phyloP scores from a whole-genome alignment of 2,888 invertebrate species.

The Himalopsyche kuldschensis region DNA sequence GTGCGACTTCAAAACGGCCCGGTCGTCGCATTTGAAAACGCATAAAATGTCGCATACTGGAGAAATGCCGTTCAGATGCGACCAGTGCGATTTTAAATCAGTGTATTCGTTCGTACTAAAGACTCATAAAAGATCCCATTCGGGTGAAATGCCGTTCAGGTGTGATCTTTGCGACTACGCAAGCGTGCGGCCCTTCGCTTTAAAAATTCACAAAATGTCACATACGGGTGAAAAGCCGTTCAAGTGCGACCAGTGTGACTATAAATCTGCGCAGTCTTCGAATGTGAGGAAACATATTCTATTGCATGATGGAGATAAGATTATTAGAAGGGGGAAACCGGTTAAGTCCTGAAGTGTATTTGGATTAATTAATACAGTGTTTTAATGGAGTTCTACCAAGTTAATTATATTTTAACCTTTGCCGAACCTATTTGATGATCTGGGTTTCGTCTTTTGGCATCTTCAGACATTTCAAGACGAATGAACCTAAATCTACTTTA shows the following conservation, averaged over 20 bases:
- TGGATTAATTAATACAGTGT: no score
- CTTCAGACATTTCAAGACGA: no score
- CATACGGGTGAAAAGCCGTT: conserved; percentile 6
- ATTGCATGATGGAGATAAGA: no score
- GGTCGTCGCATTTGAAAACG: background rate
- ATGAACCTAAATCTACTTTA: no score
- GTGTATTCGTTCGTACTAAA: background rate
- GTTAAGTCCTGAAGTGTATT: no score
- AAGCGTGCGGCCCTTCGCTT: background rate
- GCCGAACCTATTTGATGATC: no score
- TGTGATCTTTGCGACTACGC: background rate
- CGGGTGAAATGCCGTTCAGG: background rate
- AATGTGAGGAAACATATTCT: no score
- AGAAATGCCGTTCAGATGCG: background rate
- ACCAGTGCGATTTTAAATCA: background rate
- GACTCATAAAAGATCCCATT: background rate
- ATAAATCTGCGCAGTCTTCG: no score
- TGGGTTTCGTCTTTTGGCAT: no score
- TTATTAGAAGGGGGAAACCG: no score
- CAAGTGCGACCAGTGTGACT: conserved; percentile 2
- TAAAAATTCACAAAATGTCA: background rate
- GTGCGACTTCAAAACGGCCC: background rate
- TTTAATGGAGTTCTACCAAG: no score
- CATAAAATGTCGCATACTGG: background rate
- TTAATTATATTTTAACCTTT: no score